Evolutionary conservation across 2,113 vertebrate species (phyloP).

Genomic region (Symphodus melops): DNA sequence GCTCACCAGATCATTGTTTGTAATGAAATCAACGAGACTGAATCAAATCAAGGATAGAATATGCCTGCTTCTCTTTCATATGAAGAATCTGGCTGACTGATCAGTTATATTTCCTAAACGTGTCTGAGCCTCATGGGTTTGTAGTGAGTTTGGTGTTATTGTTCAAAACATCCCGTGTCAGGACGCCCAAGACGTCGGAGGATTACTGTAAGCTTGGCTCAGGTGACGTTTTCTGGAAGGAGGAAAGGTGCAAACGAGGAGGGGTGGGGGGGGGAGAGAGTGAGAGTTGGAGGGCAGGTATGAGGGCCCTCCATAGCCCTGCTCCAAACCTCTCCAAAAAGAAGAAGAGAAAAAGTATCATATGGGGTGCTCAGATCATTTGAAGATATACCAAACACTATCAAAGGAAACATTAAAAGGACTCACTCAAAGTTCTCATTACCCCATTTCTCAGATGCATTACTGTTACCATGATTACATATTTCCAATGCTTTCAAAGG

Average conservation of each 20-base stretch:
- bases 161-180: constrained; percentile 80
- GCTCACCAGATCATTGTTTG: neutral
- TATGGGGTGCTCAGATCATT: constrained; percentile 66
- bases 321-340: constrained; percentile 63
- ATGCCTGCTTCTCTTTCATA: constrained; percentile 9
- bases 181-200: constrained; percentile 68
- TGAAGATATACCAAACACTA: constrained; percentile 60
- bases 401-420: constrained; percentile 70
- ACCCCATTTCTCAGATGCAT: constrained; percentile 58
- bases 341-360: constrained; percentile 67
- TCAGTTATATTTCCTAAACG: constrained; percentile 67
- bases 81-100: constrained; percentile 41
- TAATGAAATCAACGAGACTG: constrained; percentile 6
- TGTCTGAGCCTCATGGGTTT: constrained; percentile 64
- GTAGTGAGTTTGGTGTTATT: constrained; percentile 80
- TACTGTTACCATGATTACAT: constrained; percentile 56
- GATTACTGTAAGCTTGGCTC: constrained; percentile 82
- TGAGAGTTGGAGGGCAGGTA: constrained; percentile 25
- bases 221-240: constrained; percentile 67
- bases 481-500: constrained; percentile 62
- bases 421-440: constrained; percentile 56
- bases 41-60: constrained; percentile 4
- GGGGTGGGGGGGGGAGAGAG: neutral
- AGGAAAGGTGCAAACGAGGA: neutral
- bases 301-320: constrained; percentile 80